phyloP scores from a whole-genome alignment of 2,113 vertebrate species.

The Aspiorhynchus laticeps region DNA sequence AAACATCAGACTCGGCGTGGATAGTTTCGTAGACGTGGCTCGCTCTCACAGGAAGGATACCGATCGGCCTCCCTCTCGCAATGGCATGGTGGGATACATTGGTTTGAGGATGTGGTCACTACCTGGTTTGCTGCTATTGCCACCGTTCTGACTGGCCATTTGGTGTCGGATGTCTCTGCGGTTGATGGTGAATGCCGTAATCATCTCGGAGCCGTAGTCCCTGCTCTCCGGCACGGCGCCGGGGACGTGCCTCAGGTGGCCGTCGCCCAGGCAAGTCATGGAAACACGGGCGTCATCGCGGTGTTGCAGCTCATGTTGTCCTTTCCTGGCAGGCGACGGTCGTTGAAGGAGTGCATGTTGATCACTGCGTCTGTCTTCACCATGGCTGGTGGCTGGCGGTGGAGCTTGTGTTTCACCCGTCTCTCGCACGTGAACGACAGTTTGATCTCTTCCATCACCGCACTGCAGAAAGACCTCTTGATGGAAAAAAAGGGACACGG shows the following conservation, averaged over 20 bases:
- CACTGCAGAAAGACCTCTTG: constrained; percentile 98
- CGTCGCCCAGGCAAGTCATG: constrained; percentile 80
- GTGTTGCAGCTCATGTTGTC: constrained; percentile 94
- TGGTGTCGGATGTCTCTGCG: constrained; percentile 77
- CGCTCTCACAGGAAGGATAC: constrained; percentile 57
- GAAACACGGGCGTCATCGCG: constrained; percentile 90
- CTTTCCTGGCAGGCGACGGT: constrained; percentile 95
- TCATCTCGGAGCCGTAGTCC: constrained; percentile 77
- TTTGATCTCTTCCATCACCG: constrained; percentile 93
- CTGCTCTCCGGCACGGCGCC: constrained; percentile 74
- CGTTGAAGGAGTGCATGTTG: constrained; percentile 99
- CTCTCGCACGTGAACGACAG: constrained; percentile 97
- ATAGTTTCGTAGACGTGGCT: constrained; percentile 31
- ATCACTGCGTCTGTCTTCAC: constrained; percentile 95
- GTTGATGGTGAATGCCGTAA: constrained; percentile 74
- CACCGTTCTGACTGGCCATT: constrained; percentile 76
- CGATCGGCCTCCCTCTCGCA: constrained; percentile 58
- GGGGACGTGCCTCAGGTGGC: constrained; percentile 70
- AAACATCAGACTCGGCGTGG: constrained; percentile 80
- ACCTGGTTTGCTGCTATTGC: constrained; percentile 75
- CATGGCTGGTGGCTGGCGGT: constrained; percentile 77
- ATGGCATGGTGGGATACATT: constrained; percentile 60
- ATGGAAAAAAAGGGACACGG: constrained; percentile 72
- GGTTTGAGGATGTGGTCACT: constrained; percentile 67
- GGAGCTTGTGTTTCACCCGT: constrained; percentile 91